Conservation (phyloP, 1,140 invertebrate species). For the Neotoxoptera formosana region DNA sequence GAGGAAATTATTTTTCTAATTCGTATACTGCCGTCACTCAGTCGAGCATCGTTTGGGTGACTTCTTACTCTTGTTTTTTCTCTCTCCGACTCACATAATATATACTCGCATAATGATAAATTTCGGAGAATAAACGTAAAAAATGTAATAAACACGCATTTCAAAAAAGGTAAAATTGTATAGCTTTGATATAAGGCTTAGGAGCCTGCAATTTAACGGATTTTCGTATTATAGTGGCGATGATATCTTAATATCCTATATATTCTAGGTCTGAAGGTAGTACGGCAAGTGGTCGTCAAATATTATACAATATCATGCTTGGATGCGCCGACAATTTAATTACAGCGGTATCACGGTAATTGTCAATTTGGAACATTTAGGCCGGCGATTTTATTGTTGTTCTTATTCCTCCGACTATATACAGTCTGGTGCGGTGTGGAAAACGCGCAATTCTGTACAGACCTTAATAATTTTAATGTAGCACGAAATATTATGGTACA, state of each 20-base stretch:
- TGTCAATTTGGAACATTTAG: conserved; percentile 40
- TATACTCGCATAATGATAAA: background rate
- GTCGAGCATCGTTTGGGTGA: too few species aligned
- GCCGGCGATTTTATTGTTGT: background rate
- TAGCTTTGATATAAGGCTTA: background rate
- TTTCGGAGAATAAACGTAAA: background rate
- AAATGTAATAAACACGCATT: background rate
- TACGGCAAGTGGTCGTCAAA: background rate
- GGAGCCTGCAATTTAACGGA: background rate
- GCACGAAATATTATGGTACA: conserved; percentile 20
- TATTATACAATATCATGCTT: background rate
- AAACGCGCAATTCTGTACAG: background rate
- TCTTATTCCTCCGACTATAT: background rate
- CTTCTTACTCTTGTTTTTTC: too few species aligned
- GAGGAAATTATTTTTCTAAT: background rate
- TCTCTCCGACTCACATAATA: background rate
- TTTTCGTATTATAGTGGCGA: background rate
- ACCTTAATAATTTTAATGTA: conserved; percentile 47
- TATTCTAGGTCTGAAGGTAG: background rate
- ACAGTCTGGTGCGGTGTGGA: background rate
- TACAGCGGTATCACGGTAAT: conserved; percentile 51
- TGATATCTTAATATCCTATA: too few species aligned
- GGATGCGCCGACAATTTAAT: conserved; percentile 39
- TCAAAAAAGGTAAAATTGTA: background rate
- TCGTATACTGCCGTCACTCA: background rate